These are phyloP conservation scores for Apus apus DNA, from an alignment of 2,113 vertebrate genomes.

Conservation along the genomic window DNA sequence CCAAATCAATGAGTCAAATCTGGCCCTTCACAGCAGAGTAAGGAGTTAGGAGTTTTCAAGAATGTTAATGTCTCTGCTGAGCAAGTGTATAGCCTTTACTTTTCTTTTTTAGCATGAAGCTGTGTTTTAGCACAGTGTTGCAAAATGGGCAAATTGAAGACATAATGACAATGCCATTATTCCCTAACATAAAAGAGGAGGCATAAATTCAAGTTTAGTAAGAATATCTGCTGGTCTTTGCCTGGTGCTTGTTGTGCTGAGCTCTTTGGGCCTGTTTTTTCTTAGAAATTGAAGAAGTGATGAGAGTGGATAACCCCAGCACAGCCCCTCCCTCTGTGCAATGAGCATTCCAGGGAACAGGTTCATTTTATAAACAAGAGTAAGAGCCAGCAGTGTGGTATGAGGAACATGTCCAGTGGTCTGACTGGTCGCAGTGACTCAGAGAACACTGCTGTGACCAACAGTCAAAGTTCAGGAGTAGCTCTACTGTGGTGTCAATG, in stretches of 20 bases:
- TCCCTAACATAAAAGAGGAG: not conserved
- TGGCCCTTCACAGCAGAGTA: not conserved
- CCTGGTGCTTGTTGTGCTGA: rapidly evolving
- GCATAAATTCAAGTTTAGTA: not conserved
- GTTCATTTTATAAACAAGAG: not conserved
- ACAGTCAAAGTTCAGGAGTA: not conserved
- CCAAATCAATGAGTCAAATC: not conserved
- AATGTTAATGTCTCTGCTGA: not conserved
- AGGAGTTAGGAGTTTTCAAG: not conserved
- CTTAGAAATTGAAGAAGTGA: not conserved
- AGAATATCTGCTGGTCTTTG: not conserved
- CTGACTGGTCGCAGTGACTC: not conserved
- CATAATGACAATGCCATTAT: not conserved
- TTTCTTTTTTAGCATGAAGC: not conserved
- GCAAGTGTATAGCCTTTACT: not conserved
- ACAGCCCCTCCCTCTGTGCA: not conserved
- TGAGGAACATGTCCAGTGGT: rapidly evolving
- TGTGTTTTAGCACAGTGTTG: not conserved
- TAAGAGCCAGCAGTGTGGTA: rapidly evolving
- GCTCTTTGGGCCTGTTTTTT: not conserved
- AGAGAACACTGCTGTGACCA: not conserved
- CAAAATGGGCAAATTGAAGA: not conserved
- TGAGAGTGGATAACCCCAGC: not conserved
- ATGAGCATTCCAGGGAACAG: rapidly evolving
- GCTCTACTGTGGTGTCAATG: not conserved